phyloP scores from a whole-genome alignment of 2,888 invertebrate genomes.

The Callinectes sapidus region DNA sequence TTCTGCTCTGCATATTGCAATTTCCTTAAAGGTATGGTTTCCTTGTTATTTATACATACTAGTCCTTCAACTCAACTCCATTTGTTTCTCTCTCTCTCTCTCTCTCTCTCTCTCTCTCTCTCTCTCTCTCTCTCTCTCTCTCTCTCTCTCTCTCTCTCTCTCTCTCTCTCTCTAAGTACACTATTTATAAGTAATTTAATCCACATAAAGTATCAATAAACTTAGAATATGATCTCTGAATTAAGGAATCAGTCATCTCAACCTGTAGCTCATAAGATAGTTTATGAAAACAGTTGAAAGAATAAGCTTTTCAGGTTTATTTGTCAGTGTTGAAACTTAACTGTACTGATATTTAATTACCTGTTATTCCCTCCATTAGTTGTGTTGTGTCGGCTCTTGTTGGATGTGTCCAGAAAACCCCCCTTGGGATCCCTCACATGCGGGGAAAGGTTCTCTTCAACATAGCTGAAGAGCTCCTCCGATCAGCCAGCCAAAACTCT shows the following conservation, averaged over 20 bases:
- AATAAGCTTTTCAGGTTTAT: background rate
- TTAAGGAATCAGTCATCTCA: too few species aligned
- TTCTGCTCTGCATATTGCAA: background rate
- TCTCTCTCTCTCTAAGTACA: background rate
- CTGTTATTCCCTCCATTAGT: constrained; percentile 79
- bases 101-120: background rate
- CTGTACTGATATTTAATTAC: background rate
- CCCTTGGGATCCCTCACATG: constrained; percentile 95
- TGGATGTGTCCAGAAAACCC: constrained; percentile 92
- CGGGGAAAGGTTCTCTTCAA: constrained; percentile 97
- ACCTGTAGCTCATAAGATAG: too few species aligned
- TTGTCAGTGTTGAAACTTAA: background rate
- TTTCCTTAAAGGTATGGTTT: background rate
- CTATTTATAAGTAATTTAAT: too few species aligned
- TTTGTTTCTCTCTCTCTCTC: too few species aligned
- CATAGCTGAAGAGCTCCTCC: constrained; percentile 95
- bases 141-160: background rate
- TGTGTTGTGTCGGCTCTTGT: constrained; percentile 94
- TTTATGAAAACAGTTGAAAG: too few species aligned
- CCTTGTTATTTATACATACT: too few species aligned
- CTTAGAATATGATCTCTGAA: too few species aligned
- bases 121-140: background rate
- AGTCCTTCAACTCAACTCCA: too few species aligned
- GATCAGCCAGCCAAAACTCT: constrained; percentile 97
- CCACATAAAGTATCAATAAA: too few species aligned